phyloP scores from a whole-genome alignment of 2,888 invertebrate species.

The Galeopsomyia nigrocyanea region DNA sequence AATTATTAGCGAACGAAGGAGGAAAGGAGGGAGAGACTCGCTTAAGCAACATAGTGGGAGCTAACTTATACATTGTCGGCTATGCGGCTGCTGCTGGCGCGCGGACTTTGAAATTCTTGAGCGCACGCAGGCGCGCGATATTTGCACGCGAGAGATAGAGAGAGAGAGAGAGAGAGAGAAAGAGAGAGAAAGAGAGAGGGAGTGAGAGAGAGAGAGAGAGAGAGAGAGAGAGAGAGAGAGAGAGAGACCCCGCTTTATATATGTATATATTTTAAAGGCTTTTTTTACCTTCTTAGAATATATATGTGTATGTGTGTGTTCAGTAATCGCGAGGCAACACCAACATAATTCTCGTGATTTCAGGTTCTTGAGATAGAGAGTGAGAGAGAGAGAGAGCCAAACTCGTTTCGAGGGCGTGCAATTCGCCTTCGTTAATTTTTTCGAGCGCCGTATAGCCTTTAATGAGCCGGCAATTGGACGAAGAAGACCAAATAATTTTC shows the following conservation, averaged over 20 bases:
- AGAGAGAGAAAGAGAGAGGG: neutral
- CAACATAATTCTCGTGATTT: constrained; percentile 34
- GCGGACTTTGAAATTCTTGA: no score
- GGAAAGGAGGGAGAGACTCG: neutral
- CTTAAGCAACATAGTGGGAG: no score
- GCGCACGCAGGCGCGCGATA: no score
- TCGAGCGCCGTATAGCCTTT: constrained; percentile 10
- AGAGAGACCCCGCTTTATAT: neutral
- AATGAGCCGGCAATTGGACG: constrained; percentile 19
- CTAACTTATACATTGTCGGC: no score
- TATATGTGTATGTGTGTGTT: constrained; percentile 3
- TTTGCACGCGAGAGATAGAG: neutral
- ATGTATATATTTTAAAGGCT: neutral
- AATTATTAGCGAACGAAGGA: neutral
- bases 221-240: neutral
- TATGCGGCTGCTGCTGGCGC: no score
- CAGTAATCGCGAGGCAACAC: constrained; percentile 32
- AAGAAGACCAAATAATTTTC: constrained; percentile 13
- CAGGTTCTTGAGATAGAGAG: constrained; percentile 34
- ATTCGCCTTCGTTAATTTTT: constrained; percentile 18
- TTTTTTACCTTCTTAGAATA: no score
- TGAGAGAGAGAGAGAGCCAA: constrained; percentile 1
- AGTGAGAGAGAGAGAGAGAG: neutral
- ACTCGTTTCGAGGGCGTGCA: constrained; percentile 17
- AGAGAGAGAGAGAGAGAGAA: neutral